These are phyloP conservation scores for Engraulis encrasicolus DNA, from an alignment of 2,113 vertebrate genomes.

Conservation along the genomic window DNA sequence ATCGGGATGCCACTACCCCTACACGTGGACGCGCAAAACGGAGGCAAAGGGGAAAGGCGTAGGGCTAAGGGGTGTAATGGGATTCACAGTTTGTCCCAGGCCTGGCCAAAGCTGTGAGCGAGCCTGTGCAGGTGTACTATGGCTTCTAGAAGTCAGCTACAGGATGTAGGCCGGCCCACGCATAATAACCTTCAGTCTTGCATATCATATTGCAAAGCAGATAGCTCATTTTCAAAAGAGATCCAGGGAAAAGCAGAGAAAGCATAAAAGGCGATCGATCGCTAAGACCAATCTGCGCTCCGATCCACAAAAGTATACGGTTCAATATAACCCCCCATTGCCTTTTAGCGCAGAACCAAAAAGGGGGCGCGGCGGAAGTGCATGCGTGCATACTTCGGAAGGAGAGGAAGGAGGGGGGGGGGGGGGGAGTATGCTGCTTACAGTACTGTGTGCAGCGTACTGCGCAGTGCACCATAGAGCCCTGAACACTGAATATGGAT, in stretches of 20 bases:
- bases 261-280: background rate
- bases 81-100: too few species aligned
- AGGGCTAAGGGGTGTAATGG: too few species aligned
- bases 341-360: background rate
- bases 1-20: too few species aligned
- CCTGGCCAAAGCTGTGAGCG: too few species aligned
- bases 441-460: conserved; percentile 15
- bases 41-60: too few species aligned
- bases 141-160: too few species aligned
- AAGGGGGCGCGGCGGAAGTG: background rate
- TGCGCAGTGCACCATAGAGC: background rate
- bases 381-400: conserved; percentile 14
- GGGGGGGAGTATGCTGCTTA: conserved; percentile 38
- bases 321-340: background rate
- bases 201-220: background rate
- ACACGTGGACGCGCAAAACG: too few species aligned
- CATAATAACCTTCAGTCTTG: too few species aligned
- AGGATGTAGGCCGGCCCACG: too few species aligned
- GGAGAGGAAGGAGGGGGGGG: too few species aligned
- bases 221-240: background rate
- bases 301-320: background rate
- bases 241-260: background rate
- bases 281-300: background rate
- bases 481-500: conserved; percentile 43
- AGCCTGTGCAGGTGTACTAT: too few species aligned